phyloP scores from a whole-genome alignment of 2,113 vertebrate species.

The Strix uralensis region DNA sequence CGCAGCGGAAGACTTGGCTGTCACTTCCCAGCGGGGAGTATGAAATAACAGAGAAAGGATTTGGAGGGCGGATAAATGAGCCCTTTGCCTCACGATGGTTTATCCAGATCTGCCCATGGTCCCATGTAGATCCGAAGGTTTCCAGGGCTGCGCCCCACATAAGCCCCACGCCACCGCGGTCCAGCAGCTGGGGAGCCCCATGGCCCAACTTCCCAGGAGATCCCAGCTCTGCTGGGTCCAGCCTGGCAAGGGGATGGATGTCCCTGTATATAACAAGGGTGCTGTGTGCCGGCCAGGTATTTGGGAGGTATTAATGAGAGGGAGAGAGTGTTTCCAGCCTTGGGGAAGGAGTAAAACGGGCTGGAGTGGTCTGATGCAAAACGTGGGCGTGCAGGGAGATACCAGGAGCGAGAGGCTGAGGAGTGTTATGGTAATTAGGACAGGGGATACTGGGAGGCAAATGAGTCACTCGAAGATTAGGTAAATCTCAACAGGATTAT shows the following conservation, averaged over 20 bases:
- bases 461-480: conserved; percentile 25
- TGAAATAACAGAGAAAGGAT: neutral
- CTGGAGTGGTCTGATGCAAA: neutral
- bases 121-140: neutral
- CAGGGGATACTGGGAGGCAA: neutral
- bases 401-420: neutral
- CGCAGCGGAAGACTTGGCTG: neutral
- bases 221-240: neutral
- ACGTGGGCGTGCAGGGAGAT: rapidly evolving
- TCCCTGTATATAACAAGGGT: neutral
- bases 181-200: neutral
- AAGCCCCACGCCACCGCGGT: rapidly evolving
- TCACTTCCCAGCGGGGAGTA: neutral
- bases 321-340: neutral
- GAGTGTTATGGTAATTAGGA: neutral
- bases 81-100: neutral
- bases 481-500: conserved; percentile 31
- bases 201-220: neutral
- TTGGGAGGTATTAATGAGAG: neutral
- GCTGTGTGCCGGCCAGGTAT: neutral
- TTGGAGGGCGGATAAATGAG: neutral
- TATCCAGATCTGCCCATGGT: neutral
- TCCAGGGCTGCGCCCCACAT: neutral
- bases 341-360: neutral
- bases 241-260: neutral